These are phyloP conservation scores for Habropoda laboriosa DNA, from an alignment of 1,140 invertebrate genomes.

Conservation along the genomic window DNA sequence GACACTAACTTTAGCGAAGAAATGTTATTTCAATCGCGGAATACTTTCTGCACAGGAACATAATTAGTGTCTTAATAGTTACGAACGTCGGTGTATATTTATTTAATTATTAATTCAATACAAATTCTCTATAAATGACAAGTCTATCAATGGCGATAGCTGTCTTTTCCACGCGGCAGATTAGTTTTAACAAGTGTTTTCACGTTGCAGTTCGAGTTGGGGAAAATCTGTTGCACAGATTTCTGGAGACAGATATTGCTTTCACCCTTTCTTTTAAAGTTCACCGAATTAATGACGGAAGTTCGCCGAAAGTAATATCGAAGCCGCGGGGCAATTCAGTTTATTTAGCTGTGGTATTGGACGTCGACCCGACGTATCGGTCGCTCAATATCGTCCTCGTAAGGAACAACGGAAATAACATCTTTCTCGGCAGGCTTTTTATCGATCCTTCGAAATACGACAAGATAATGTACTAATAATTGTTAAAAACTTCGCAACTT, in stretches of 20 bases:
- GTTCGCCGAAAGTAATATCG: constrained; percentile 63
- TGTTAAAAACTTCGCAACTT: neutral
- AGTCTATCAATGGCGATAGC: too few species aligned
- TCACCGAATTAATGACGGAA: constrained; percentile 61
- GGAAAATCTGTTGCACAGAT: constrained; percentile 1
- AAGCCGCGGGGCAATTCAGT: constrained; percentile 37
- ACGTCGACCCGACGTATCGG: constrained; percentile 37
- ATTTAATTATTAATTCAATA: too few species aligned
- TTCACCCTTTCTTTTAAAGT: constrained; percentile 57
- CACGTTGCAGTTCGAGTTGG: neutral
- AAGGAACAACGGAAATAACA: constrained; percentile 42
- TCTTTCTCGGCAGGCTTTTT: constrained; percentile 24
- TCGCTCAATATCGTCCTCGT: constrained; percentile 32
- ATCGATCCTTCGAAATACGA: constrained; percentile 20
- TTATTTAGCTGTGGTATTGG: constrained; percentile 58
- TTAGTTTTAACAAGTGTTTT: neutral
- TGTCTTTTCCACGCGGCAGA: neutral
- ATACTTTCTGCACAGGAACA: too few species aligned
- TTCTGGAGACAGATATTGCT: constrained; percentile 54
- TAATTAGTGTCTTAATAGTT: too few species aligned
- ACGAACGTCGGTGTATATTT: too few species aligned
- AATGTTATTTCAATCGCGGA: too few species aligned
- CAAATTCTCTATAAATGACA: neutral
- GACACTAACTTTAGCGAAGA: too few species aligned
- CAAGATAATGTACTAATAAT: neutral